phyloP scores from a whole-genome alignment of 2,888 invertebrate species.

The Matsumyia berberina region DNA sequence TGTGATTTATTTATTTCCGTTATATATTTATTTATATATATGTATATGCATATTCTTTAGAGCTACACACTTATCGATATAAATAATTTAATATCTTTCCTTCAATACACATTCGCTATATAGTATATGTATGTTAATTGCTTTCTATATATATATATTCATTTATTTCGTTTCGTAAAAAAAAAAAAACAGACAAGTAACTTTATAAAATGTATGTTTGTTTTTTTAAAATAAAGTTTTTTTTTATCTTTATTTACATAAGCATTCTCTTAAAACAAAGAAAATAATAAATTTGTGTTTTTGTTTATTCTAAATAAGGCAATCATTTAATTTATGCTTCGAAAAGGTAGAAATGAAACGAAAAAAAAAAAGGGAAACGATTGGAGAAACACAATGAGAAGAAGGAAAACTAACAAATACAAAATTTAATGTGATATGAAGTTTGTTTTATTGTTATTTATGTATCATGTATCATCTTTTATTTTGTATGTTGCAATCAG shows the following conservation, averaged over 20 bases:
- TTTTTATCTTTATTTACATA: slow-evolving; percentile 66
- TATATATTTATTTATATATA: slow-evolving; percentile 39
- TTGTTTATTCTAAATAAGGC: slow-evolving; percentile 50
- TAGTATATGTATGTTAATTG: slow-evolving; percentile 44
- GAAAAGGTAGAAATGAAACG: slow-evolving; percentile 25
- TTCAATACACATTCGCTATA: slow-evolving; percentile 62
- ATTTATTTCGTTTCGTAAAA: slow-evolving; percentile 50
- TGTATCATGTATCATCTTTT: too few relatives aligned
- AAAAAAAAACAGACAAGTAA: slow-evolving; percentile 26
- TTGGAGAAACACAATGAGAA: slow-evolving; percentile 37
- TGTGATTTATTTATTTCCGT: slow-evolving; percentile 66
- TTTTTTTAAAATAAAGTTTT: slow-evolving; percentile 17
- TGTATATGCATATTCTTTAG: slow-evolving; percentile 46
- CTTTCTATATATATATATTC: slow-evolving; percentile 27
- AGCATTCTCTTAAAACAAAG: slow-evolving; percentile 72
- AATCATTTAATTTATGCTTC: slow-evolving; percentile 38
- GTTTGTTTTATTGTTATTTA: slow-evolving; percentile 23
- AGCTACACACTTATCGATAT: slow-evolving; percentile 63
- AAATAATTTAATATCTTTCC: slow-evolving; percentile 72
- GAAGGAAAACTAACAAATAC: slow-evolving; percentile 13
- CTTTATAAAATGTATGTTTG: slow-evolving; percentile 23
- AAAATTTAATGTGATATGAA: slow-evolving; percentile 66
- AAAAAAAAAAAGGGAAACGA: slow-evolving; percentile 7
- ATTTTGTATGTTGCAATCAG: slow-evolving; percentile 54
- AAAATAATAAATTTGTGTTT: slow-evolving; percentile 60